Base-by-base conservation (phyloP, 1,140 invertebrate genomes). In the Pachypeltis micranthus region DNA sequence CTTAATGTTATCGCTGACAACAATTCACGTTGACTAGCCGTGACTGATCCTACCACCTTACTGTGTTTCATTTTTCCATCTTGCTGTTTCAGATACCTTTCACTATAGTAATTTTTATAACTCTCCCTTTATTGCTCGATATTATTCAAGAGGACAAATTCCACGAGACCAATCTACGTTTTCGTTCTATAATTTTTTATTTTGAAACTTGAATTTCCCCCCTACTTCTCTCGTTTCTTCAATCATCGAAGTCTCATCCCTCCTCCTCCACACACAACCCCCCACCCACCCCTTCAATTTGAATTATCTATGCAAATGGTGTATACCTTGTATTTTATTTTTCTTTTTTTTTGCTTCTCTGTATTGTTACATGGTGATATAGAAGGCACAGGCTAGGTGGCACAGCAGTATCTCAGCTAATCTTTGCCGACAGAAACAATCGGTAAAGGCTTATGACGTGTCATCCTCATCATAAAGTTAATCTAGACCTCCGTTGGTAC, bases 311-410 rank as follows among this genome's bases (percentile, higher is more conserved):
- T 28, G n/a, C 26, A 24, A n/a, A 56, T 56, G 25, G 26, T 29
- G 26, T 59, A 31, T 27, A 29, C 57, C 29, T 19, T 23, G 16
- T 59, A 28, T 59, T 63, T 55, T 63, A 59, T 64, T 44, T 28
- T 64, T 64, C 44, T 64, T 63, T 47, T 62, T 62, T 62, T 64
- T 64, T 60, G 23, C 57, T 64, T 56, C 58, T 64, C 59, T 64
- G 63, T 64, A 56, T 64, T 64, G 63, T 64, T 64, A 57, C 63
- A 64, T 64, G 63, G 63, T 31, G 55, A 64, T 56, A 60, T 58
- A 34, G 63, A 59, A 54, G 55, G 23, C 55, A 54, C 26, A 58
- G 47, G 63, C 63, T 64, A 64, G 57, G 63, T 60, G 57, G 58
- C 54, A 54, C 63, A 29, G 57, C 55, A 47, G 63, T 47, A 24